Base-by-base conservation (phyloP, 1,140 invertebrate genomes). In the Pogonognathellus flavescens region DNA sequence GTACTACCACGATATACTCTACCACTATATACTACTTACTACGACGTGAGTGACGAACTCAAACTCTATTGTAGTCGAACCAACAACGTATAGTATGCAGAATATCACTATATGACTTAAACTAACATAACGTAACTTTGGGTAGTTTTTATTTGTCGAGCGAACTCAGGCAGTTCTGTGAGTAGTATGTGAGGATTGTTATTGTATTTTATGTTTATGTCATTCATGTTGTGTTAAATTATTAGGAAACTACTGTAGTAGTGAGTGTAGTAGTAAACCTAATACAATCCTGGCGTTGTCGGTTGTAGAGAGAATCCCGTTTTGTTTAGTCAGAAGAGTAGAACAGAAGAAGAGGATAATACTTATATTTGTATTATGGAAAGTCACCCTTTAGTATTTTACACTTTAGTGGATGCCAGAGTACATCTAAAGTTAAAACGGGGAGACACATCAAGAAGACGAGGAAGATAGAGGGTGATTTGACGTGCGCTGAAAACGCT, bases 391-490 rank as follows among this genome's bases (percentile, higher is more conserved):
- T 76, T 31, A 41, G 31, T 41, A 76, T 76, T 76, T 76, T 76
- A 76, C 70, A 76, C 70, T 76, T 76, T 76, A 18, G 70, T 76
- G 70, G 70, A 76, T 41, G 16, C 70, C 31, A 41, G 31, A 76
- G 70, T 50, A 76, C 14, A 76, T 76, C 70, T 76, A 76, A 76
- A 76, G 70, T 76, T 76, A 76, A 76, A 76, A 76, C 70, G 70
- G 70, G 70, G 70, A 76, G 70, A 76, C 70, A 76, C 49, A 13
- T 14, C 53, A 76, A 31, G 31, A 76, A 76, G 70, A 76, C 49
- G 31, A 76, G 41, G n/a, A 16, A 76, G 41, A 41, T 41, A 76
- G n/a, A n/a, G 70, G 70, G 70, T 76, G 70, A 76, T 76, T 76
- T 76, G 70, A 76, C 70, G 41, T 76, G 70, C 41, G 70, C 70